phyloP scores from a whole-genome alignment of 2,888 invertebrate species.

The Mechanitis messenoides region DNA sequence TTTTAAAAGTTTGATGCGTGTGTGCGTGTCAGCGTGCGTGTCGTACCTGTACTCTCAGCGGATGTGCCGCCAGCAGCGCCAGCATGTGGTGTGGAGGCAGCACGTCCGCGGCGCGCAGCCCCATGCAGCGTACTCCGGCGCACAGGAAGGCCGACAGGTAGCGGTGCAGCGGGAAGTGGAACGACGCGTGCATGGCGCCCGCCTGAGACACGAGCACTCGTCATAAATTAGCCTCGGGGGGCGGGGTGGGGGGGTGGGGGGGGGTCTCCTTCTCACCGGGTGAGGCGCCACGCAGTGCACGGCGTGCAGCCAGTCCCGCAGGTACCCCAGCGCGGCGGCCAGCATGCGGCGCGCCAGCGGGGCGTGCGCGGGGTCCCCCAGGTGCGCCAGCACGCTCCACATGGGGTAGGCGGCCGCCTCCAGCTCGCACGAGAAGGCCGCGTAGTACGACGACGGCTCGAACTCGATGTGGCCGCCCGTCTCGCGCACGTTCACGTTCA shows the following conservation, averaged over 20 bases:
- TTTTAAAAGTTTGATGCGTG: background rate
- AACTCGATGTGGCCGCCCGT: conserved; percentile 94
- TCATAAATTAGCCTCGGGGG: too few species aligned
- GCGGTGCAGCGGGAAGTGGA: conserved; percentile 97
- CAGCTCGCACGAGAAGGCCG: conserved; percentile 97
- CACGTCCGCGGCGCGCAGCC: conserved; percentile 84
- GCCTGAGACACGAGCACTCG: conserved; percentile 61
- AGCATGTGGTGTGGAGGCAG: conserved; percentile 87
- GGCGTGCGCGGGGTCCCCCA: conserved; percentile 84
- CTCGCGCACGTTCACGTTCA: conserved; percentile 97
- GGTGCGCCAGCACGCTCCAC: conserved; percentile 96
- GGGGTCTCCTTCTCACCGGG: conserved; percentile 60
- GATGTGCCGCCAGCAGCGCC: conserved; percentile 91
- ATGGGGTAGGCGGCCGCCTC: conserved; percentile 98
- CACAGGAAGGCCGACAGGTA: conserved; percentile 82
- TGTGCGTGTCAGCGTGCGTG: background rate
- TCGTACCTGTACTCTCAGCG: conserved; percentile 92
- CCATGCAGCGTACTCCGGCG: conserved; percentile 89
- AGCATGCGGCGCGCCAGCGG: conserved; percentile 86
- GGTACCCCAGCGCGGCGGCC: conserved; percentile 83
- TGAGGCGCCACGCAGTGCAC: conserved; percentile 83
- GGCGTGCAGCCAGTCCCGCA: conserved; percentile 93
- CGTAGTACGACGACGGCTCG: conserved; percentile 98
- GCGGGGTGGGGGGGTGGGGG: too few species aligned
- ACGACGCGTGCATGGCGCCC: conserved; percentile 91